phyloP scores from a whole-genome alignment of 2,797 vertebrate species.

The Lates japonicus region DNA sequence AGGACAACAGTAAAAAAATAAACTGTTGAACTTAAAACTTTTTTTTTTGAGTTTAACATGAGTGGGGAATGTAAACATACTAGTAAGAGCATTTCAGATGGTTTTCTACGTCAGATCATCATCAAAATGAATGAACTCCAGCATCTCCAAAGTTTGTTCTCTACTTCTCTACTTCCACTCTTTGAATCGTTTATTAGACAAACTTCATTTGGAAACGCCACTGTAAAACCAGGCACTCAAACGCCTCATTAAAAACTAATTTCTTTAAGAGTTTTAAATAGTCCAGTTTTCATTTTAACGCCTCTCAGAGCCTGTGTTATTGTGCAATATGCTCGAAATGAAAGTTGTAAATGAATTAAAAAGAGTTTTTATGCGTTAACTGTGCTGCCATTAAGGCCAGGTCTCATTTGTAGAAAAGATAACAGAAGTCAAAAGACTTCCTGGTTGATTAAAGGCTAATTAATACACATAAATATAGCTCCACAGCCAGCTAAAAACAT shows the following conservation, averaged over 20 bases:
- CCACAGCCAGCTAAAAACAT: background rate
- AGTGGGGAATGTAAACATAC: too few relatives aligned
- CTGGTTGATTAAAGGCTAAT: background rate
- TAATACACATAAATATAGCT: background rate
- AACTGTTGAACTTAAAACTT: too few relatives aligned
- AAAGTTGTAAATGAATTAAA: background rate
- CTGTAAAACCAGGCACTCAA: background rate
- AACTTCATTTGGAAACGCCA: background rate
- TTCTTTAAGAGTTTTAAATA: background rate
- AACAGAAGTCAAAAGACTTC: background rate
- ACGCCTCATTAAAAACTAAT: background rate
- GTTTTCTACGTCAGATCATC: background rate
- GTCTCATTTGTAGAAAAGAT: background rate
- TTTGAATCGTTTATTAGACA: background rate
- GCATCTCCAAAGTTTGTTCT: too few relatives aligned
- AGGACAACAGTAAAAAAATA: background rate
- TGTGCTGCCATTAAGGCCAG: background rate
- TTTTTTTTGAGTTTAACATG: too few relatives aligned
- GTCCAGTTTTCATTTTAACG: background rate
- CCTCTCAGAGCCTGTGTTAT: background rate
- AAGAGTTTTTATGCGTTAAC: background rate
- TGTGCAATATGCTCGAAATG: background rate
- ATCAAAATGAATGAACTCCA: background rate
- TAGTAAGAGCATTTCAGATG: background rate
- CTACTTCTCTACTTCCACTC: too few relatives aligned